Conservation (phyloP, 2,888 invertebrate genomes). For the Smittia sp. region DNA sequence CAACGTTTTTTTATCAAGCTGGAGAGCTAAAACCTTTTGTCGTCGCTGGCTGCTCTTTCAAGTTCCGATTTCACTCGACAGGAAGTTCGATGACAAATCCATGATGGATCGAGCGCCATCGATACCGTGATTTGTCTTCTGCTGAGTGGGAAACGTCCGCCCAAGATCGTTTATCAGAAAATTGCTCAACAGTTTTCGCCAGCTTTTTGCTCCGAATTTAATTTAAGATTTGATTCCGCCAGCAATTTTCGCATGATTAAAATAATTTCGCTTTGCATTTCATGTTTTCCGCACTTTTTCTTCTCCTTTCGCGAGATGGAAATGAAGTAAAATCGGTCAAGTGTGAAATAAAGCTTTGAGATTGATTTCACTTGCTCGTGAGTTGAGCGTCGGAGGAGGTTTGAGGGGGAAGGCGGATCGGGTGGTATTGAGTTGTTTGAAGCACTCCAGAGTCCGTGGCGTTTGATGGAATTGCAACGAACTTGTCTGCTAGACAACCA, state of each 20-base stretch:
- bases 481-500: no score
- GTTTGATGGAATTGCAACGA: no score
- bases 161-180: neutral
- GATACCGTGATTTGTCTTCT: neutral
- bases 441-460: no score
- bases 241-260: neutral
- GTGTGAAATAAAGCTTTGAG: slow-evolving; percentile 32
- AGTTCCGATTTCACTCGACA: neutral
- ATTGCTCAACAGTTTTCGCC: neutral
- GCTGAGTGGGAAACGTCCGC: neutral
- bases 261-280: slow-evolving; percentile 13
- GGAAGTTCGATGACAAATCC: neutral
- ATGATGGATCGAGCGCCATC: neutral
- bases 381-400: neutral
- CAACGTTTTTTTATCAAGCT: neutral
- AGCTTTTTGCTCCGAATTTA: neutral
- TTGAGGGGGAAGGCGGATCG: no score
- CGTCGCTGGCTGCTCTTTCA: neutral
- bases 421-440: no score
- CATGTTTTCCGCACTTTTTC: slow-evolving; percentile 22
- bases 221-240: neutral
- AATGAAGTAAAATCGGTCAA: slow-evolving; percentile 22
- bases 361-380: neutral
- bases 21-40: neutral
- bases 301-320: neutral